A percentile compares a stretch with the other conserved stretches of the same genome.
These are phyloP conservation scores for Epizoanthus scotinus DNA, from an alignment of 92 coral and sea anemone species.

Conservation along the genomic window DNA sequence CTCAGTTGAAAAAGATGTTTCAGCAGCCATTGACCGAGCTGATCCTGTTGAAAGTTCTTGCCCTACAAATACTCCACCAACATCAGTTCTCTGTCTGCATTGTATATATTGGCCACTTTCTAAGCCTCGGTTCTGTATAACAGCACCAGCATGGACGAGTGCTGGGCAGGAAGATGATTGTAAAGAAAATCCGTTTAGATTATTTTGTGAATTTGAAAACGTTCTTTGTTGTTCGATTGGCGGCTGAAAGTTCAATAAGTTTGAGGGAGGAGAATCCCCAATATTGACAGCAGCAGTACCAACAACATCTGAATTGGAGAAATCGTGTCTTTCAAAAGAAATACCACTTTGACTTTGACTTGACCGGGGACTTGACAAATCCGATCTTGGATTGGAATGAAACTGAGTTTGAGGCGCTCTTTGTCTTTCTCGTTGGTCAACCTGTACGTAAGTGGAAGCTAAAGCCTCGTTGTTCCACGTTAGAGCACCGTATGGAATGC, in stretches of 20 bases:
- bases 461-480: constrained; percentile 56
- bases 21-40: neutral
- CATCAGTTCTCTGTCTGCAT: neutral
- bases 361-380: neutral
- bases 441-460: constrained; percentile 38
- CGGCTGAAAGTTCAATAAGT: constrained; percentile 24
- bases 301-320: neutral
- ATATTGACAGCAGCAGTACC: constrained; percentile 1
- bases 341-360: neutral
- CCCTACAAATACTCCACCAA: constrained; percentile 4
- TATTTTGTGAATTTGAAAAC: constrained; percentile 7
- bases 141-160: neutral
- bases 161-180: neutral
- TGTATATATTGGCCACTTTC: neutral
- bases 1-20: neutral
- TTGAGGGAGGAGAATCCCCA: neutral
- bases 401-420: constrained; percentile 8
- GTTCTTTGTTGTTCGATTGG: constrained; percentile 31
- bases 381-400: neutral
- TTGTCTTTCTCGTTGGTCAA: constrained; percentile 36
- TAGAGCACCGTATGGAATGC: constrained; percentile 81
- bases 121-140: neutral
- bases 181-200: constrained; percentile 5
- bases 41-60: neutral
- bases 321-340: neutral